phyloP scores from a whole-genome alignment of 2,113 vertebrate species.

The Pangasianodon gigas region DNA sequence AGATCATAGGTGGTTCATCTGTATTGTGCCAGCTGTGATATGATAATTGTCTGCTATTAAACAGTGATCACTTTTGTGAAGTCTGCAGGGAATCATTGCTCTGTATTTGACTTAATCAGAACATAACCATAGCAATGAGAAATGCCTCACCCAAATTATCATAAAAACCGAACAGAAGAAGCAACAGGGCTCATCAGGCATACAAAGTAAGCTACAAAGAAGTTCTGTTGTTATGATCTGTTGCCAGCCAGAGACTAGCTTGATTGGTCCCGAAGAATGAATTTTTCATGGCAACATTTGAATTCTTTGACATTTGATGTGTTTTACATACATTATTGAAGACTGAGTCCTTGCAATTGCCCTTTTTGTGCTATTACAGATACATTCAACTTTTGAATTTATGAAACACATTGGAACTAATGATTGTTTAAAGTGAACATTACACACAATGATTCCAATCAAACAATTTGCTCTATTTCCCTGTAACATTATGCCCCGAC shows the following conservation, averaged over 20 bases:
- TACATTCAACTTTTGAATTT: not conserved
- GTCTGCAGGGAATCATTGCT: constrained; percentile 2
- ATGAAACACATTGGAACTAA: not conserved
- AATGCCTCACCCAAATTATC: constrained; percentile 16
- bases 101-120: constrained; percentile 1
- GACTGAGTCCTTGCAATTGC: not conserved
- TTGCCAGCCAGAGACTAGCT: not conserved
- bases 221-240: constrained; percentile 12
- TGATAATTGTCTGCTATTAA: constrained; percentile 24
- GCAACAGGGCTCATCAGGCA: not conserved
- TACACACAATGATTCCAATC: not conserved
- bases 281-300: constrained; percentile 35
- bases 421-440: not conserved
- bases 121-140: constrained; percentile 8
- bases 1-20: not conserved
- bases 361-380: not conserved
- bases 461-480: not conserved
- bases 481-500: not conserved
- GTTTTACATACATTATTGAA: constrained; percentile 33
- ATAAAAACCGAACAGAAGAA: not conserved
- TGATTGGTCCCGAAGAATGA: constrained; percentile 25
- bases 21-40: not conserved
- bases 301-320: constrained; percentile 32
- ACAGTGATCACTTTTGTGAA: constrained; percentile 25
- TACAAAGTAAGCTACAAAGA: constrained; percentile 11